These are phyloP conservation scores for Phortica okadai DNA, from an alignment of 2,888 invertebrate species.

Conservation along the genomic window DNA sequence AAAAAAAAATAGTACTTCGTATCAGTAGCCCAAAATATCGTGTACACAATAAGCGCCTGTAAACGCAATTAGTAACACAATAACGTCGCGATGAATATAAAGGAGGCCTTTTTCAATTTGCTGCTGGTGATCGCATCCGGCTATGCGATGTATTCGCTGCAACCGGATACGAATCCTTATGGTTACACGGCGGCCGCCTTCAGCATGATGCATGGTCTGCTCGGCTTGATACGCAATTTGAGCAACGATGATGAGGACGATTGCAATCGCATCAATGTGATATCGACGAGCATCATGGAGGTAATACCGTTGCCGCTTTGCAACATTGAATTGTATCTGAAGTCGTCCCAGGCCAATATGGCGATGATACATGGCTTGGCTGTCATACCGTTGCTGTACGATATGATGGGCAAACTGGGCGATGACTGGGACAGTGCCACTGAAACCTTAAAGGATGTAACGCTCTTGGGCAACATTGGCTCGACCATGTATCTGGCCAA, in stretches of 20 bases:
- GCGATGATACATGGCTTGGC: slow-evolving; percentile 62
- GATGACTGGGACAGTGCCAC: slow-evolving; percentile 51
- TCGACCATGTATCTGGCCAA: slow-evolving; percentile 57
- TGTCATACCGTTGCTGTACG: slow-evolving; percentile 60
- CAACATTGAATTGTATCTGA: slow-evolving; percentile 63
- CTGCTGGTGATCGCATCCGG: slow-evolving; percentile 50
- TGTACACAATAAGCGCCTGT: too few species aligned
- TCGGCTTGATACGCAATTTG: slow-evolving; percentile 46
- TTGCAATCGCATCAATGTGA: slow-evolving; percentile 38
- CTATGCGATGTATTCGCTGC: slow-evolving; percentile 52
- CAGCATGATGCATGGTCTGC: slow-evolving; percentile 59
- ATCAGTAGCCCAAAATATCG: too few species aligned
- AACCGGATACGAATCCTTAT: slow-evolving; percentile 52
- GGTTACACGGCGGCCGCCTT: slow-evolving; percentile 58
- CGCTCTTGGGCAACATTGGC: slow-evolving; percentile 57
- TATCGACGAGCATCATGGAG: slow-evolving; percentile 58
- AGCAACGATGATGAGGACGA: not conserved
- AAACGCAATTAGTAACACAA: not conserved
- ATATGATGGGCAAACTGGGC: slow-evolving; percentile 53
- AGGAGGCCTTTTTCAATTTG: slow-evolving; percentile 31
- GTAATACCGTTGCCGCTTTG: slow-evolving; percentile 58
- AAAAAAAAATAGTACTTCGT: too few species aligned
- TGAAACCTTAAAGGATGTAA: slow-evolving; percentile 57
- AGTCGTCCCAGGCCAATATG: slow-evolving; percentile 44
- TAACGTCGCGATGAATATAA: not conserved